Evolutionary conservation across 2,888 invertebrate genomes (phyloP), one percentile per base, ranked within the genome.

Genomic region (Ernsta delagoae): DNA sequence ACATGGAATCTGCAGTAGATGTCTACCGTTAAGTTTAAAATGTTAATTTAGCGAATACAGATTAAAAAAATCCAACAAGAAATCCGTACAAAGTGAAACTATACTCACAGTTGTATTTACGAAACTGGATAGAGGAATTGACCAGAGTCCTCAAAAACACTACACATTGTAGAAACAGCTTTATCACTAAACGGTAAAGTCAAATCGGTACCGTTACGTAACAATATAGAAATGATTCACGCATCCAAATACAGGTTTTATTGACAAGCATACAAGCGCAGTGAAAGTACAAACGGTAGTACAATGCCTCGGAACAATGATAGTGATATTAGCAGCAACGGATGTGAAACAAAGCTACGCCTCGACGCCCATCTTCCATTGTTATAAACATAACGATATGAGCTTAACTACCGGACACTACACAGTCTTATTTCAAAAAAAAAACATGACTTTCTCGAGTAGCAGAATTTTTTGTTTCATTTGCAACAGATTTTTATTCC

Each of bases 311-410:
- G 31, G 65, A 65, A 65, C 65, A 65, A 59, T 65, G 65, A 59
- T 65, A 65, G 59, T 41, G 59, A 65, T 65, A 65, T 65, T 65
- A 65, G 59, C 48, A 59, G 59, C 59, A 24, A 41, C 65, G 65
- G 65, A 59, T 65, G 65, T 65, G 59, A 65, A 65, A 65, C 59
- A 59, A 65, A 31, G 65, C 59, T 59, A 65, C 59, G 65, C 24
- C 50, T 65, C 59, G 65, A 59, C 65, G 59, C 65, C 59, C 65
- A 65, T 59, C 65, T 65, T 57, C 65, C 24, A 65, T 65, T 65
- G 65, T 65, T 59, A 59, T 24, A 24, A 24, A 57, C 39, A 12
- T 12, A 31, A 50, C 59, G 59, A 50, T 50, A 39, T 41, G 59
- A 65, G 12, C 16, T 36, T 48, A 56, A 57, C 64, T 57, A 57